phyloP scores from a whole-genome alignment of 2,113 vertebrate species.

The Ochotona curzoniae region DNA sequence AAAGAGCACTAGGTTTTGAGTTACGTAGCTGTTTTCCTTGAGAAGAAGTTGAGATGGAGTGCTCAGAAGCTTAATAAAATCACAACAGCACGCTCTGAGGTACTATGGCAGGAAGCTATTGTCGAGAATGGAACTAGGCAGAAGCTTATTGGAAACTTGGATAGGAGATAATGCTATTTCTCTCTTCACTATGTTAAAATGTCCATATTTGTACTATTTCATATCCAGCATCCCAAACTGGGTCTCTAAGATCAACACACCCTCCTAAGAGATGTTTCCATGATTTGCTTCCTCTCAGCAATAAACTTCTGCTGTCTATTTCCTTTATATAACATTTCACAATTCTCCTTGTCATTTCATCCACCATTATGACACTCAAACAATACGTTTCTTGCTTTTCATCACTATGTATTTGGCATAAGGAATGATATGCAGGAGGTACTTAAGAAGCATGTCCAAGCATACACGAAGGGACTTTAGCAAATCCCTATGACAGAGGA shows the following conservation, averaged over 20 bases:
- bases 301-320: neutral
- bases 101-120: neutral
- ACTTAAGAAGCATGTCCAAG: constrained; percentile 21
- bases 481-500: neutral
- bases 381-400: neutral
- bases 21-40: neutral
- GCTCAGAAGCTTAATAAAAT: neutral
- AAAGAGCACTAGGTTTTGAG: neutral
- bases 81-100: neutral
- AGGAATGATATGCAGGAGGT: neutral
- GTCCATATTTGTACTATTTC: neutral
- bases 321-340: neutral
- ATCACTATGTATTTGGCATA: neutral
- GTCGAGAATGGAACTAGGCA: neutral
- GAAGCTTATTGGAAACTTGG: neutral
- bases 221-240: neutral
- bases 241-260: neutral
- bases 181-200: neutral
- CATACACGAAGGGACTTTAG: neutral
- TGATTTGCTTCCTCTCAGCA: neutral
- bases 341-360: neutral
- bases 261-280: neutral
- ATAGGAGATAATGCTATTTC: neutral
- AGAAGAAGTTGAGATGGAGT: neutral
- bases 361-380: neutral